Percentiles rank a stretch among this genome's conserved stretches.
These are phyloP conservation scores for Drosophila novamexicana DNA, from an alignment of 1,140 invertebrate species.

Conservation along the genomic window DNA sequence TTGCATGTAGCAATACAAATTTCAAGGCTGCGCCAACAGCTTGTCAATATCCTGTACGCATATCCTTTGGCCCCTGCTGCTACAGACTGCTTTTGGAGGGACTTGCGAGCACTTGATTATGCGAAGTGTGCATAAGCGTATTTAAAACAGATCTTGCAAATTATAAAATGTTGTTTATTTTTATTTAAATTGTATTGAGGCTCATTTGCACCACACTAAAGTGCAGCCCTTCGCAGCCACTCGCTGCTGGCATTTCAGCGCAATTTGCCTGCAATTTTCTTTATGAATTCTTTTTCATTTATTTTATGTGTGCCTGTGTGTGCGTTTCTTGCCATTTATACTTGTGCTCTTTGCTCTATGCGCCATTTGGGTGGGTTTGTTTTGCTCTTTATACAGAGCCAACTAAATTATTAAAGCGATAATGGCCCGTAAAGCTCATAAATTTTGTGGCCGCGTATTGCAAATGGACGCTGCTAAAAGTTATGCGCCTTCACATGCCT, in stretches of 20 bases:
- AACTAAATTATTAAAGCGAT: slow-evolving; percentile 77
- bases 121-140: slow-evolving; percentile 17
- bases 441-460: slow-evolving; percentile 54
- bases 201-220: slow-evolving; percentile 51
- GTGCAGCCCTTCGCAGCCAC: slow-evolving; percentile 27
- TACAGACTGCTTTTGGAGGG: background rate
- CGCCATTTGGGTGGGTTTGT: slow-evolving; percentile 5
- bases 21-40: slow-evolving; percentile 25
- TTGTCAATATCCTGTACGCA: slow-evolving; percentile 19
- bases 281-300: slow-evolving; percentile 26
- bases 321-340: slow-evolving; percentile 27
- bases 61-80: slow-evolving; percentile 12
- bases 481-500: slow-evolving; percentile 18
- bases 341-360: slow-evolving; percentile 1
- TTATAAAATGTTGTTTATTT: slow-evolving; percentile 46
- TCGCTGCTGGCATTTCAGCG: slow-evolving; percentile 11
- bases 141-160: slow-evolving; percentile 28
- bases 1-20: slow-evolving; percentile 24
- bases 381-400: slow-evolving; percentile 21
- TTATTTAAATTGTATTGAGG: slow-evolving; percentile 65
- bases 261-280: slow-evolving; percentile 49
- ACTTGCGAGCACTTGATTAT: slow-evolving; percentile 15
- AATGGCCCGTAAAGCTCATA: slow-evolving; percentile 75
- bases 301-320: background rate
- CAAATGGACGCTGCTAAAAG: slow-evolving; percentile 39